A percentile compares a stretch with the other conserved stretches of the same genome.
Conservation (phyloP, 2,113 vertebrate species). For the Neopipo cinnamomea region DNA sequence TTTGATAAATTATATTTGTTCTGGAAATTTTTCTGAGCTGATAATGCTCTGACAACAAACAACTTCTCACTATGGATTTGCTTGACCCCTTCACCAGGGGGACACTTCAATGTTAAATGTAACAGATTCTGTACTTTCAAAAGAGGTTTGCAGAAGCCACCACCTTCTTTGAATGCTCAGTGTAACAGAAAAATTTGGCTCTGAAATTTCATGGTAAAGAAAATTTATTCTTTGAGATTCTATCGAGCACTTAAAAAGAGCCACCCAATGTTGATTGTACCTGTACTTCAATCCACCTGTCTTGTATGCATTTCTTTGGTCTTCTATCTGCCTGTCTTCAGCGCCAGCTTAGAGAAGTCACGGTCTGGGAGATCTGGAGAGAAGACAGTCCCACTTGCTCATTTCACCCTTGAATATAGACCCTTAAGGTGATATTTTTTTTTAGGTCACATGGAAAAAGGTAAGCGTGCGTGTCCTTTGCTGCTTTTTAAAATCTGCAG, state of each 20-base stretch:
- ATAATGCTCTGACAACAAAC: neutral
- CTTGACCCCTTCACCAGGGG: neutral
- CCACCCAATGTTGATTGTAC: fast-evolving
- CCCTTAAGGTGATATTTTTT: neutral
- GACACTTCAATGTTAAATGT: neutral
- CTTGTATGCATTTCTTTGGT: neutral
- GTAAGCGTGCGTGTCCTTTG: neutral
- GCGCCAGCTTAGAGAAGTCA: neutral
- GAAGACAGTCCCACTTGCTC: neutral
- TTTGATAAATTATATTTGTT: neutral
- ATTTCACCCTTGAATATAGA: neutral
- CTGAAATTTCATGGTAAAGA: neutral
- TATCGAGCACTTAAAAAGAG: neutral
- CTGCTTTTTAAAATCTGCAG: neutral
- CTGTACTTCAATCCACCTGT: neutral
- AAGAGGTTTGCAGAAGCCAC: neutral
- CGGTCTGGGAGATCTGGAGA: neutral
- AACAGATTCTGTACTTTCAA: neutral
- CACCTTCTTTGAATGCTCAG: neutral
- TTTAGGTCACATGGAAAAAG: neutral
- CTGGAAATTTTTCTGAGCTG: neutral
- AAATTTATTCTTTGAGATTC: neutral
- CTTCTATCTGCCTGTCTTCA: neutral
- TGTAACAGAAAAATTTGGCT: neutral
- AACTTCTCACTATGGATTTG: neutral